These are phyloP conservation scores for Psilanteris sp. DNA, from an alignment of 1,140 invertebrate genomes.

Conservation along the genomic window DNA sequence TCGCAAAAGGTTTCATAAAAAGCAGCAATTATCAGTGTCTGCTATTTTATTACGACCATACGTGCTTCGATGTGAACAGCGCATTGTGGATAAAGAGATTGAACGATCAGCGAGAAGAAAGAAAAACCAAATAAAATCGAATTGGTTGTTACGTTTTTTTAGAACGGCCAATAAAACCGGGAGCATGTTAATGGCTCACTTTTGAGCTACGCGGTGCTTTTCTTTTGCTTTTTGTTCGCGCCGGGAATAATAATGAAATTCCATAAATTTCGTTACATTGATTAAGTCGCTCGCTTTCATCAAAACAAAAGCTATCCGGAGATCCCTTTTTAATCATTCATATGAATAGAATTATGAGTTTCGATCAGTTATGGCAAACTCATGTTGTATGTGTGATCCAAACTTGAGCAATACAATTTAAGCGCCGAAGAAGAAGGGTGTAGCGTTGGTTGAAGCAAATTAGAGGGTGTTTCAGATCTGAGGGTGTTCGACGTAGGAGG, in stretches of 20 bases:
- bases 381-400: constrained; percentile 49
- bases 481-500: constrained; percentile 69
- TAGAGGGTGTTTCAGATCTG: constrained; percentile 76
- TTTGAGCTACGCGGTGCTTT: constrained; percentile 22
- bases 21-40: constrained; percentile 75
- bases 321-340: constrained; percentile 56
- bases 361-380: constrained; percentile 50
- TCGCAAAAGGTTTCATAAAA: constrained; percentile 70
- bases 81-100: constrained; percentile 60
- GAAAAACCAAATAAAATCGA: constrained; percentile 56
- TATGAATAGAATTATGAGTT: constrained; percentile 57
- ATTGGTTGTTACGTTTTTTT: constrained; percentile 55
- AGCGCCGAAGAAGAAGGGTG: constrained; percentile 56
- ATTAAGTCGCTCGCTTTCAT: constrained; percentile 23
- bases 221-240: constrained; percentile 34
- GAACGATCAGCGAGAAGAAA: constrained; percentile 56
- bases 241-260: constrained; percentile 27
- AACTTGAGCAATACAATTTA: constrained; percentile 61
- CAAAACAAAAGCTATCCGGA: constrained; percentile 6
- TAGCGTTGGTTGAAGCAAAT: constrained; percentile 73
- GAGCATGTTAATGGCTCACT: constrained; percentile 55
- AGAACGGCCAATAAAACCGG: constrained; percentile 44
- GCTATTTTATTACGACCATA: constrained; percentile 69
- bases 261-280: constrained; percentile 31
- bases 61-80: constrained; percentile 57